Evolutionary conservation across 2,888 invertebrate genomes (phyloP), one percentile per base, ranked within the genome.

Genomic region (Yponomeuta cagnagella): DNA sequence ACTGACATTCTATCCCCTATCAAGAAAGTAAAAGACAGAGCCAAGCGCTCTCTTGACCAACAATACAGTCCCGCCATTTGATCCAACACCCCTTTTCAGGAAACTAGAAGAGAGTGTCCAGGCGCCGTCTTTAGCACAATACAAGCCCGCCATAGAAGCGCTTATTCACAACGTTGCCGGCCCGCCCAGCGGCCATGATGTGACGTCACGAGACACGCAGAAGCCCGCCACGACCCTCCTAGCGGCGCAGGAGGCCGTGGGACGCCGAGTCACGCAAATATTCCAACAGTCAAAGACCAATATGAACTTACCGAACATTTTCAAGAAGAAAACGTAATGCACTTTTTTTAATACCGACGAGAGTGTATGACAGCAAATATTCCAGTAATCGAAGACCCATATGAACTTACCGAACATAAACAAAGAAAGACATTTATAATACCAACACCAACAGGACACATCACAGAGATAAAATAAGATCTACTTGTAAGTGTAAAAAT

Each of bases 211-310:
- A 12, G 23, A 63, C 23, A 12, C 58, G 9, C 58, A 23, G 8
- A 70, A 68, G 9, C 37, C 65, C 30, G 63, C 67, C 43, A 67
- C 31, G 5, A 65, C 69, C 63, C 43, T 52, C 23, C 10, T 69
- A 10, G 78, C 89, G 0, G 92, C 90, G 2, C 89, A 90, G 58
- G 90, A 92, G 70, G 75, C 75, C 10, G 92, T 92, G 1, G 91
- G 91, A 70, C 75, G 93, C 9, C 75, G 92, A 1, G 90, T 93
- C 75, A 86, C 93, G 37, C 90, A 90, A 71, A 92, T 93, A 77
- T 91, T 93, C 80, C 89, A 92, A 68, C 88, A 90, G 31, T 89
- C 90, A 67, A 93, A 92, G 73, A 83, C 82, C 0, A 91, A 91
- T 70, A 92, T 92, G 79, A 90, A 92, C 74, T 73, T 93, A 65